phyloP scores from a whole-genome alignment of 2,888 invertebrate genomes.

The Balanococcus diminutus region DNA sequence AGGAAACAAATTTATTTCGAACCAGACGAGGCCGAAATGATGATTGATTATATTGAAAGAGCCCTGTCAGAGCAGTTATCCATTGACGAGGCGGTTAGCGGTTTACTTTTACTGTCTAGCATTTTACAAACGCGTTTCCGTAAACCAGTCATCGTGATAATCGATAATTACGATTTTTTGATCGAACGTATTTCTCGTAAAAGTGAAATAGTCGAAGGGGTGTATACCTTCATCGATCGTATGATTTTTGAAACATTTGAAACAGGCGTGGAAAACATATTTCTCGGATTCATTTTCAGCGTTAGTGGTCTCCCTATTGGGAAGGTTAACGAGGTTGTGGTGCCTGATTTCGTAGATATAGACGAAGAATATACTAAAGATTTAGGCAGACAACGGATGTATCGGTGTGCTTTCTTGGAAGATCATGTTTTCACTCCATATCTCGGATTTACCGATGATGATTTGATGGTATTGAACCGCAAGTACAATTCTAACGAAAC shows the following conservation, averaged over 20 bases:
- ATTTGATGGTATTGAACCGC: background rate
- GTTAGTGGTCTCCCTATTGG: background rate
- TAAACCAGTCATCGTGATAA: background rate
- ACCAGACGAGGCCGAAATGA: background rate
- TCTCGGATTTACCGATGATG: background rate
- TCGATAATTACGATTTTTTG: background rate
- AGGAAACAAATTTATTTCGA: background rate
- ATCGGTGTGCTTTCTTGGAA: background rate
- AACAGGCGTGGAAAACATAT: background rate
- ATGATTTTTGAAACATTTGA: background rate
- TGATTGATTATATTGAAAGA: background rate
- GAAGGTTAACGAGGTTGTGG: background rate
- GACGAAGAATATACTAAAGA: background rate
- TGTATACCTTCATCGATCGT: background rate
- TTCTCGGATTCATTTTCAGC: background rate
- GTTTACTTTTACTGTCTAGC: background rate
- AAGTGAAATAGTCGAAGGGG: background rate
- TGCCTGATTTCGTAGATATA: background rate
- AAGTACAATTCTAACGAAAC: background rate
- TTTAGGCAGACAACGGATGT: background rate
- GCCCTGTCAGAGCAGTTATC: background rate
- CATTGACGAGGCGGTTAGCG: background rate
- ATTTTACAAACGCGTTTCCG: background rate
- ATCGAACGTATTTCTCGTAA: background rate
- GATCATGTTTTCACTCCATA: background rate